These are phyloP conservation scores for Campylorhamphus procurvoides DNA, from an alignment of 2,113 vertebrate genomes.

Conservation along the genomic window DNA sequence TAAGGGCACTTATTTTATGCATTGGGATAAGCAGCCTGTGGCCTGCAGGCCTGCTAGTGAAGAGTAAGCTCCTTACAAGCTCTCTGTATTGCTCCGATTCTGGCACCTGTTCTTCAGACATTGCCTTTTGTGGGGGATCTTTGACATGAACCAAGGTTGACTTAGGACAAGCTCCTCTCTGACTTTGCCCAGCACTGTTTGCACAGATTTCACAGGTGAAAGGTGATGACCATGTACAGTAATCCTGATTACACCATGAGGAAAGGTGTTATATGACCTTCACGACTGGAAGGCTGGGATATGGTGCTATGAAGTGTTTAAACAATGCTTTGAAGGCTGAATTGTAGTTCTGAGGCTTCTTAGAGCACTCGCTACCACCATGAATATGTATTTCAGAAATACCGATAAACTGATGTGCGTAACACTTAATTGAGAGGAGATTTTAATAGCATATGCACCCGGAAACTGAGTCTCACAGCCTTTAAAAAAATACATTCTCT, in stretches of 20 bases:
- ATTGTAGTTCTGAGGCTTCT: neutral
- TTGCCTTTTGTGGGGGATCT: neutral
- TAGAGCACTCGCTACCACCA: neutral
- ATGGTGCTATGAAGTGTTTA: neutral
- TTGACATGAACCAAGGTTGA: neutral
- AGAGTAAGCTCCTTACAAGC: neutral
- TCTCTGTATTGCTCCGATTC: fast-evolving
- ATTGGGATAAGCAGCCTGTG: neutral
- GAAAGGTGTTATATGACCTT: neutral
- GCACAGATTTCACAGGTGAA: neutral
- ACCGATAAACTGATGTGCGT: fast-evolving
- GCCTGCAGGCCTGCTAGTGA: neutral
- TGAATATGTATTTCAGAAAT: neutral
- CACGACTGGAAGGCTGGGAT: neutral
- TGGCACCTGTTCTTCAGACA: neutral
- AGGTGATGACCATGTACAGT: neutral
- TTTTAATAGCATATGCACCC: neutral
- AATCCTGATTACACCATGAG: neutral
- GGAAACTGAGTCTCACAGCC: neutral
- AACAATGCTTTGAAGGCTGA: neutral
- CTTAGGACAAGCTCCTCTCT: neutral
- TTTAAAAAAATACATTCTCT: neutral
- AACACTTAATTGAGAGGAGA: neutral
- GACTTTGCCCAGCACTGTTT: neutral
- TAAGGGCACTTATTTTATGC: neutral